Percentiles rank a stretch among this genome's conserved stretches.
Conservation (phyloP, 2,113 vertebrate genomes). For the Narcine bancroftii region DNA sequence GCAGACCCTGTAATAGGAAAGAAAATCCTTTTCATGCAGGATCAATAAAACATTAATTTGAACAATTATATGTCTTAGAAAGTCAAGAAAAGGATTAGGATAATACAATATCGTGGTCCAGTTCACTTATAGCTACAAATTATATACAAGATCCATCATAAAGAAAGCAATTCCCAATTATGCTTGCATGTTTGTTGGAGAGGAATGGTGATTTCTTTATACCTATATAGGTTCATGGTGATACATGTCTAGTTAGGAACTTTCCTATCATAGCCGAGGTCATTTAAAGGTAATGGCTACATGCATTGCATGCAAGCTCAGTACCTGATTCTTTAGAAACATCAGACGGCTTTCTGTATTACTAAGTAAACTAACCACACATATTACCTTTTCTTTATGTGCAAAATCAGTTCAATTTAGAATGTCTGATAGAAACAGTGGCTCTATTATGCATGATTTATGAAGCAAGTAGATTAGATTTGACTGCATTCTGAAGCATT, state of each 20-base stretch:
- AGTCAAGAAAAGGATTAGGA: neutral
- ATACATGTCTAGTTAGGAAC: neutral
- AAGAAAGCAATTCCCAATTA: neutral
- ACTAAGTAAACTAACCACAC: neutral
- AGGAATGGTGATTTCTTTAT: neutral
- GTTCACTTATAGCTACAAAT: neutral
- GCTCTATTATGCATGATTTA: constrained; percentile 21
- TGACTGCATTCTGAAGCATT: constrained; percentile 11
- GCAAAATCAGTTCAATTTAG: neutral
- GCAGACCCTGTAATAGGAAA: too few relatives aligned
- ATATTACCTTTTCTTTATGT: neutral
- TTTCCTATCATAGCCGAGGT: neutral
- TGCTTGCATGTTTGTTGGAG: neutral
- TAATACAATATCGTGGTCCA: neutral
- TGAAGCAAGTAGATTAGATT: constrained; percentile 22
- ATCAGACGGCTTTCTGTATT: neutral
- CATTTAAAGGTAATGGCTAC: neutral
- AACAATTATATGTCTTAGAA: neutral
- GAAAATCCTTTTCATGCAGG: too few relatives aligned
- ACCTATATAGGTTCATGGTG: neutral
- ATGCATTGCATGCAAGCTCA: neutral
- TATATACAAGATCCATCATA: neutral
- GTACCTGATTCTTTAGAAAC: neutral
- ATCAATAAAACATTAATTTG: neutral
- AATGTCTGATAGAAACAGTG: neutral